Evolutionary conservation across 2,113 vertebrate genomes (phyloP).

Genomic region (Chloropsis hardwickii): DNA sequence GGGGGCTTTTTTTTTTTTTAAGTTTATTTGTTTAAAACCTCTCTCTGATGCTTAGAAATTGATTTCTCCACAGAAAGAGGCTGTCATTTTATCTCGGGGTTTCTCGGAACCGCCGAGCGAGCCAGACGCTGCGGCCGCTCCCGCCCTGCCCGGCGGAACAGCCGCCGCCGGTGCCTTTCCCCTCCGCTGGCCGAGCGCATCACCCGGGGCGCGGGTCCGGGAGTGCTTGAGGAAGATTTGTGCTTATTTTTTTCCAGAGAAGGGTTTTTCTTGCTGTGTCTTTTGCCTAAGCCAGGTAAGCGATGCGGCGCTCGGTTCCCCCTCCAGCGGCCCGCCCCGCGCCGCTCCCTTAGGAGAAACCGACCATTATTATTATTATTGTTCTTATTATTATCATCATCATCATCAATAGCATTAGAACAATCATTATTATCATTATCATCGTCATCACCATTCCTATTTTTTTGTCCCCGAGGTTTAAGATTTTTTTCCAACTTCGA

Average conservation of each 20-base stretch:
- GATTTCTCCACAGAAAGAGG: not conserved
- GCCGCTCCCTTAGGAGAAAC: not conserved
- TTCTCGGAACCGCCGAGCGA: not conserved
- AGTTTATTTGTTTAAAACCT: not conserved
- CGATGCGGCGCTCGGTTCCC: not conserved
- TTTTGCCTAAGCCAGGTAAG: slow-evolving; percentile 8
- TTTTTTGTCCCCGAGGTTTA: not conserved
- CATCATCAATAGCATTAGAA: not conserved
- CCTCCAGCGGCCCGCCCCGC: not conserved
- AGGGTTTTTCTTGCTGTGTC: not conserved
- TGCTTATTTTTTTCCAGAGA: not conserved
- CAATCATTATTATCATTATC: accelerated
- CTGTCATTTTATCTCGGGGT: not conserved
- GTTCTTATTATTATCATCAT: accelerated
- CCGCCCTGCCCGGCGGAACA: not conserved
- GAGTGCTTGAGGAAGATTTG: not conserved
- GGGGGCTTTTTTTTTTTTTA: not conserved
- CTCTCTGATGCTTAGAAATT: not conserved
- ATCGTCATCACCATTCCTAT: not conserved
- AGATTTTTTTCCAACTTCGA: not conserved
- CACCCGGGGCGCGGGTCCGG: too few relatives aligned
- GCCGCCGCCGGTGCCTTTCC: not conserved
- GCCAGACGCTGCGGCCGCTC: not conserved
- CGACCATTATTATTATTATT: accelerated
- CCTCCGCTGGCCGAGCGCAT: not conserved